Evolutionary conservation across 2,113 vertebrate species (phyloP).

Genomic region (Calidris pugnax): DNA sequence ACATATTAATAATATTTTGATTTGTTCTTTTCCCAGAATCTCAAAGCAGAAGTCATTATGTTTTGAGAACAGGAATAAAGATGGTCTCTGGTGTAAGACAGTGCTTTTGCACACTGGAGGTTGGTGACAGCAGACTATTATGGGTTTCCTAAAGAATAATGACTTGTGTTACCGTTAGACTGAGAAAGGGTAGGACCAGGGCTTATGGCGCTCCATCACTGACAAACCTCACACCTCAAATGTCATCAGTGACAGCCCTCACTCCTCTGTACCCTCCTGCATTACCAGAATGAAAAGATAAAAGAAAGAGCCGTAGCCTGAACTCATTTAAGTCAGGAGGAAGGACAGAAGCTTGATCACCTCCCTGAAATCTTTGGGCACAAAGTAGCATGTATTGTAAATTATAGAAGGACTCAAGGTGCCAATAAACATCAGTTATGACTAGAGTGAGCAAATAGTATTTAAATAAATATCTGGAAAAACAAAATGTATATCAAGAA

Average conservation of each 20-base stretch:
- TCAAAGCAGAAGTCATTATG: background rate
- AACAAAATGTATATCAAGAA: background rate
- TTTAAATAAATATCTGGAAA: background rate
- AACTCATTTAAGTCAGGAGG: background rate
- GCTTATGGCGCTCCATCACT: background rate
- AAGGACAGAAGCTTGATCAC: background rate
- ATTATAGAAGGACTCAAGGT: background rate
- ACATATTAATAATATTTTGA: background rate
- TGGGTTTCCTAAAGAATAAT: conserved; percentile 14
- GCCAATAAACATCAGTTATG: background rate
- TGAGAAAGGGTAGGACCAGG: background rate
- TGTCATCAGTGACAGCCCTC: background rate
- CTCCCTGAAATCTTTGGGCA: background rate
- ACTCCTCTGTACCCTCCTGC: background rate
- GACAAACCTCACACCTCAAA: background rate
- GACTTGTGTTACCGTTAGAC: background rate
- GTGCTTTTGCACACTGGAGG: background rate
- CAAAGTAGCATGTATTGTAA: background rate
- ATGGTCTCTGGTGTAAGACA: background rate
- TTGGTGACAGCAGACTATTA: background rate
- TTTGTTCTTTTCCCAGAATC: background rate
- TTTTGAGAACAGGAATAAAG: background rate
- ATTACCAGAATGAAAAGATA: background rate
- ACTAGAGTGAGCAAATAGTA: background rate
- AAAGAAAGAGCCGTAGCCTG: background rate